These are phyloP conservation scores for Melanerpes aurifrons DNA, from an alignment of 2,113 vertebrate genomes.

Conservation along the genomic window DNA sequence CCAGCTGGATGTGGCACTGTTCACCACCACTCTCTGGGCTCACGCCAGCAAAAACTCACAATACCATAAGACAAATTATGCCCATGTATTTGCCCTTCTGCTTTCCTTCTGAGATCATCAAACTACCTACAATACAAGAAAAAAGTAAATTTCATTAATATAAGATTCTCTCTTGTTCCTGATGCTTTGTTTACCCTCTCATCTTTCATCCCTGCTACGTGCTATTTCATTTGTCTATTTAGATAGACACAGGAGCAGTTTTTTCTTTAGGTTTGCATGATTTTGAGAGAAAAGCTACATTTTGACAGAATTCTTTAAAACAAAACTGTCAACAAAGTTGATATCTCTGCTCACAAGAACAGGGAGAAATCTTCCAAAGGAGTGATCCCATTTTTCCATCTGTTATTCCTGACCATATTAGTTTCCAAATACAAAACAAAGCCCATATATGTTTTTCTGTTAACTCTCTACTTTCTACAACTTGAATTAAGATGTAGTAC, in stretches of 20 bases:
- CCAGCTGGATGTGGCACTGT: too few relatives aligned
- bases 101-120: not conserved
- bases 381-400: accelerated
- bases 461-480: not conserved
- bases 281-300: not conserved
- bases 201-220: not conserved
- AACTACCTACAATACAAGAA: not conserved
- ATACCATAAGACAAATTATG: not conserved
- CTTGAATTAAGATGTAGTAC: not conserved
- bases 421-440: not conserved
- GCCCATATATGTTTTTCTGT: not conserved
- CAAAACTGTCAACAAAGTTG: not conserved
- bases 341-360: not conserved
- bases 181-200: not conserved
- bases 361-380: not conserved
- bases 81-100: not conserved
- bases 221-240: not conserved
- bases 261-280: not conserved
- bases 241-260: not conserved
- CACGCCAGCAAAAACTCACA: not conserved
- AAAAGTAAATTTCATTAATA: not conserved
- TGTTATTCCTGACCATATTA: not conserved
- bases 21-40: too few relatives aligned
- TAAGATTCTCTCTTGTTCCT: not conserved
- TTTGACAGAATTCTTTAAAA: not conserved